Evolutionary conservation across 2,888 invertebrate species (phyloP).

Genomic region (Xiphydria camelus): DNA sequence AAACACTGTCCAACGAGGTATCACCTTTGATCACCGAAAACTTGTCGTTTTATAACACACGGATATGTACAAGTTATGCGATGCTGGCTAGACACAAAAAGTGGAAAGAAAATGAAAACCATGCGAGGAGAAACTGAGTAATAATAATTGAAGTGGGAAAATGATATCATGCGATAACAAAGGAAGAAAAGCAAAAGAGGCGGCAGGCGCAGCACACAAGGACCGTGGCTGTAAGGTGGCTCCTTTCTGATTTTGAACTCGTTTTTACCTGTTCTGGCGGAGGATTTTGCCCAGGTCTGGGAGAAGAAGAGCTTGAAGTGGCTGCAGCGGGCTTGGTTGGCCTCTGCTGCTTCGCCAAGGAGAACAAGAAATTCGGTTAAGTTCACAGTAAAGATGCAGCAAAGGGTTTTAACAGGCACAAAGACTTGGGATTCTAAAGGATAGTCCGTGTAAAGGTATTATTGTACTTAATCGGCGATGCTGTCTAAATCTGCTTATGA

Average conservation of each 20-base stretch:
- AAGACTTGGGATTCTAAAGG: not conserved
- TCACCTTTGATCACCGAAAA: no score
- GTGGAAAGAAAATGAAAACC: slow-evolving; percentile 3
- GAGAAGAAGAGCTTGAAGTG: slow-evolving; percentile 60
- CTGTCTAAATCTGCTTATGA: no score
- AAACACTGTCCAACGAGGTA: no score
- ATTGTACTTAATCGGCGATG: no score
- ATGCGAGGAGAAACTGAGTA: slow-evolving; percentile 20
- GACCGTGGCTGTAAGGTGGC: slow-evolving; percentile 32
- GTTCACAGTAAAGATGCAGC: slow-evolving; percentile 30
- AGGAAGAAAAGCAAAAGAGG: slow-evolving; percentile 29
- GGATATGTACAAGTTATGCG: not conserved
- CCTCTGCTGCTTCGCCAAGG: slow-evolving; percentile 60
- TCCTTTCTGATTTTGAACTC: slow-evolving; percentile 29
- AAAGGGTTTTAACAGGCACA: not conserved
- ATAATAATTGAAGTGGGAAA: slow-evolving; percentile 14
- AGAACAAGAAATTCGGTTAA: slow-evolving; percentile 54
- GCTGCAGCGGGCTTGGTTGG: slow-evolving; percentile 61
- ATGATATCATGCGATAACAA: slow-evolving; percentile 31
- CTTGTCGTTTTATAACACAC: no score
- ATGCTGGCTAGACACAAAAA: not conserved
- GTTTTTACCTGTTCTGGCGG: slow-evolving; percentile 65
- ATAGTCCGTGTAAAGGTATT: no score
- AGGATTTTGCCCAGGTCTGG: slow-evolving; percentile 62
- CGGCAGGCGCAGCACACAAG: slow-evolving; percentile 34